These are phyloP conservation scores for Eumeta japonica DNA, from an alignment of 1,140 invertebrate genomes.

Conservation along the genomic window DNA sequence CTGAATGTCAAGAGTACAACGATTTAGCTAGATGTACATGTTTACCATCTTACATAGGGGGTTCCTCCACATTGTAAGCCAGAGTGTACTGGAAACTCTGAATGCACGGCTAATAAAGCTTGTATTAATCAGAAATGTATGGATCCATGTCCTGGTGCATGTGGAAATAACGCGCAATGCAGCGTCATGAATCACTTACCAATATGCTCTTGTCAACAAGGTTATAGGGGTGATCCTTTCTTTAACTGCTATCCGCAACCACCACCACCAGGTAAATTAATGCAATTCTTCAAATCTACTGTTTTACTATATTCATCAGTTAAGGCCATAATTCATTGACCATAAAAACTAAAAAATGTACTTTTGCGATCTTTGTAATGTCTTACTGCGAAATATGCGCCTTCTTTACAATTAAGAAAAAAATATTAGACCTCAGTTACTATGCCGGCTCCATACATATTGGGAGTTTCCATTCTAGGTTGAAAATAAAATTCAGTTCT, in stretches of 20 bases:
- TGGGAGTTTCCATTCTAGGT: too few species aligned
- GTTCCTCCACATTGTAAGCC: constrained; percentile 70
- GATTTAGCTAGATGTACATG: constrained; percentile 69
- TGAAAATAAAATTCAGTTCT: too few species aligned
- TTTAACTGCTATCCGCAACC: constrained; percentile 27
- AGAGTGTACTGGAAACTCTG: constrained; percentile 72
- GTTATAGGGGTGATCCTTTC: constrained; percentile 72
- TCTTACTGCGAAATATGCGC: too few species aligned
- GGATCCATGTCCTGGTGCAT: constrained; percentile 73
- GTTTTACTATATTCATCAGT: not conserved
- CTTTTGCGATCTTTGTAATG: not conserved
- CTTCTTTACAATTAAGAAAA: too few species aligned
- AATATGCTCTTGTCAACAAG: constrained; percentile 66
- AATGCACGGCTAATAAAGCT: constrained; percentile 65
- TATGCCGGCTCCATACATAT: too few species aligned
- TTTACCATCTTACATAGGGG: constrained; percentile 63
- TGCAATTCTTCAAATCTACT: not conserved
- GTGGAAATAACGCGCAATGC: constrained; percentile 66
- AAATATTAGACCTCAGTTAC: too few species aligned
- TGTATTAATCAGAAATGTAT: constrained; percentile 72
- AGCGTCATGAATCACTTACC: constrained; percentile 69
- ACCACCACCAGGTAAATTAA: constrained; percentile 16
- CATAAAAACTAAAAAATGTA: not conserved
- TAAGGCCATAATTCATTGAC: too few species aligned
- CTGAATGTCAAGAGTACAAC: constrained; percentile 66